A percentile compares a stretch with the other conserved stretches of the same genome.
Conservation (phyloP, 64 coral and sea anemone species). For the Catalaphyllia jardinei region DNA sequence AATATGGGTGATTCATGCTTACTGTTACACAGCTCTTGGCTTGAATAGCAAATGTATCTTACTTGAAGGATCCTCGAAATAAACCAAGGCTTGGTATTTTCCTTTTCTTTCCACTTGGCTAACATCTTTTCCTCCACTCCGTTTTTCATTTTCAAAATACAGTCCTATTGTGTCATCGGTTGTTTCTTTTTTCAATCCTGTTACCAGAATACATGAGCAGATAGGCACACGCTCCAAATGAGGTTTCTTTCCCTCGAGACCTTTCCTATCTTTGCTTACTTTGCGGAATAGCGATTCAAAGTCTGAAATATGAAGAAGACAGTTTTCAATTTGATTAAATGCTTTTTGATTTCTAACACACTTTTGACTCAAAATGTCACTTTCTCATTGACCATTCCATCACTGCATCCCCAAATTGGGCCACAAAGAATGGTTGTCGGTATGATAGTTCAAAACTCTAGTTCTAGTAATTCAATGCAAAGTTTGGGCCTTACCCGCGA, state of each 20-base stretch:
- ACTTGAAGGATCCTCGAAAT: conserved; percentile 62
- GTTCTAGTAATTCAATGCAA: no score
- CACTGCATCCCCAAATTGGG: no score
- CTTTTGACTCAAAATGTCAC: no score
- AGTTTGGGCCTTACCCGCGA: no score
- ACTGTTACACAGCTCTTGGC: background rate
- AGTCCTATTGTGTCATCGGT: conserved; percentile 38
- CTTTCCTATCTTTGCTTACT: conserved; percentile 17
- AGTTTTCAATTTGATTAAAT: background rate
- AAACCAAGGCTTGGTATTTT: conserved; percentile 22
- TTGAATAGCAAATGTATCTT: background rate
- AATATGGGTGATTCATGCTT: background rate
- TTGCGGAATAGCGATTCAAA: conserved; percentile 27
- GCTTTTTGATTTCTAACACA: no score
- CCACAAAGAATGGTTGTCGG: no score
- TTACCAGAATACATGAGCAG: conserved; percentile 60
- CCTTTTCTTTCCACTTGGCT: conserved; percentile 22
- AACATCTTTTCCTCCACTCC: conserved; percentile 54
- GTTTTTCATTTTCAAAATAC: conserved; percentile 70
- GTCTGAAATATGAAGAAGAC: conserved; percentile 8
- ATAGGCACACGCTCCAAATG: conserved; percentile 48
- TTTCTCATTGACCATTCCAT: no score
- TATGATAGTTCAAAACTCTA: no score
- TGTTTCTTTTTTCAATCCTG: conserved; percentile 24
- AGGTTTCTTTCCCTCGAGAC: conserved; percentile 44